phyloP scores from a whole-genome alignment of 2,797 vertebrate species.

The Eulemur coronatus region DNA sequence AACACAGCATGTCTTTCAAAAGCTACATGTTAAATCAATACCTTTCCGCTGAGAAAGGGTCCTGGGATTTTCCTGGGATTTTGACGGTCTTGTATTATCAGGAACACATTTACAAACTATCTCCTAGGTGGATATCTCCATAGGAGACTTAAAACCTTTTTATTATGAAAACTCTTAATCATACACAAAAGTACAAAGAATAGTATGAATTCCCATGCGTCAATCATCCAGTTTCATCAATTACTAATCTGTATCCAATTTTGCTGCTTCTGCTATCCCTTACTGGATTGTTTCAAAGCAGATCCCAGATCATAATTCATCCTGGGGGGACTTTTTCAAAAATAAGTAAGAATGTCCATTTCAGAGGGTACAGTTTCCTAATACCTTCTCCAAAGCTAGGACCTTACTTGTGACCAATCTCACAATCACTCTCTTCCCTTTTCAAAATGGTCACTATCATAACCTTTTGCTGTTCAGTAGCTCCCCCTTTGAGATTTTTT shows the following conservation, averaged over 20 bases:
- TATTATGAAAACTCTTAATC: slow-evolving; percentile 5
- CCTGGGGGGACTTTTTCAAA: not conserved
- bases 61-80: not conserved
- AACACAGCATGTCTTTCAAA: not conserved
- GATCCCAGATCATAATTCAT: not conserved
- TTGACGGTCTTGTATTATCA: not conserved
- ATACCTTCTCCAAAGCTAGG: not conserved
- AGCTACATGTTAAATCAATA: not conserved
- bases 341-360: not conserved
- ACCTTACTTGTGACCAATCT: not conserved
- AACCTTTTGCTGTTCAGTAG: not conserved
- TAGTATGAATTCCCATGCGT: not conserved
- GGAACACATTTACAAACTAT: not conserved
- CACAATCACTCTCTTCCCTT: not conserved
- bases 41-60: not conserved
- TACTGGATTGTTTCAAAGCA: not conserved
- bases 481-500: not conserved
- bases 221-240: too few species aligned
- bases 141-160: not conserved
- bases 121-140: not conserved
- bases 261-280: not conserved
- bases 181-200: not conserved
- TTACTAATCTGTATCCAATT: not conserved
- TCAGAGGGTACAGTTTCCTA: not conserved
- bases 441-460: not conserved